A percentile compares a stretch with the other conserved stretches of the same genome.
phyloP scores from a whole-genome alignment of 2,113 vertebrate species.

The Paradisaea rubra region DNA sequence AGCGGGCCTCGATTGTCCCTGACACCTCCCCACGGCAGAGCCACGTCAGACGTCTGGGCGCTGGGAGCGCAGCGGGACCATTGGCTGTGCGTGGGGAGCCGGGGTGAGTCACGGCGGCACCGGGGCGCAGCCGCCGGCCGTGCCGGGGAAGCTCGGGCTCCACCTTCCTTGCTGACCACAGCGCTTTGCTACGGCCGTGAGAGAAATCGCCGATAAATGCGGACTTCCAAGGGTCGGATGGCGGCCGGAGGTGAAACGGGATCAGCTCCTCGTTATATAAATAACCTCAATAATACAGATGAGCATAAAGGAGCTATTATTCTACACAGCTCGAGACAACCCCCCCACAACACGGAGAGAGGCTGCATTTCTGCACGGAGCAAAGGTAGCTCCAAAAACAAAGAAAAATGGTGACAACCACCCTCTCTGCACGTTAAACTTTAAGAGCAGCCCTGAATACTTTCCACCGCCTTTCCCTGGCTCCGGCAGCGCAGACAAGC shows the following conservation, averaged over 20 bases:
- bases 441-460: background rate
- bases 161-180: background rate
- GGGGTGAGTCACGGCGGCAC: background rate
- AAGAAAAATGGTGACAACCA: background rate
- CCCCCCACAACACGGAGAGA: accelerated
- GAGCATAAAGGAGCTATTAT: background rate
- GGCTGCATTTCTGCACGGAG: background rate
- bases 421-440: background rate
- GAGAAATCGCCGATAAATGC: accelerated
- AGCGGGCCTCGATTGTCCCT: background rate
- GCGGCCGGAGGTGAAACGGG: background rate
- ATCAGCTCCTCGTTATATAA: constrained; percentile 22
- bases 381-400: background rate
- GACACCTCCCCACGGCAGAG: background rate
- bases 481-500: background rate
- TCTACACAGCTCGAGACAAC: background rate
- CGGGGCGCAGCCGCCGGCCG: background rate
- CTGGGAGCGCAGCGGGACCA: background rate
- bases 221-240: background rate
- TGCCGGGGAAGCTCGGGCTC: background rate
- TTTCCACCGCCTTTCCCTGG: background rate
- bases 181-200: background rate
- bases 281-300: background rate
- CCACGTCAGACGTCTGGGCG: background rate
- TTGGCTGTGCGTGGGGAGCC: background rate